A percentile compares a stretch with the other conserved stretches of the same genome.
Evolutionary conservation across 2,888 invertebrate genomes (phyloP).

Genomic region (Coleophora deauratella): DNA sequence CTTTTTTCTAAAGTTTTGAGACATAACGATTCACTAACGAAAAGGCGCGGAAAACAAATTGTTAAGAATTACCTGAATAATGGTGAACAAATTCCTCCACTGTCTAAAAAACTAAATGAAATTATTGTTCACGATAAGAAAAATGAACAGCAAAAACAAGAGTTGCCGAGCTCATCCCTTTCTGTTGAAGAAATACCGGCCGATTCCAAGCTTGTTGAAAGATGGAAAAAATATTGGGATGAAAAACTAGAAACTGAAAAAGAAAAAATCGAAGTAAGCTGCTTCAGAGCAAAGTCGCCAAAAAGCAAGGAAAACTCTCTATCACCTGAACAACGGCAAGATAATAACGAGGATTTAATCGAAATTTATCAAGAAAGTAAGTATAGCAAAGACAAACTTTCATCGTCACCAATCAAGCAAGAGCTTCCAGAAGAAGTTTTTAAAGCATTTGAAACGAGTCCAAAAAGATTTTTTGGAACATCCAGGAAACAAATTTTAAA

Average conservation of each 20-base stretch:
- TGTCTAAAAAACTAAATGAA: constrained; percentile 9
- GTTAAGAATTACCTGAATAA: constrained; percentile 47
- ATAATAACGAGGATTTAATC: constrained; percentile 11
- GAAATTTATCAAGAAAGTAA: constrained; percentile 9
- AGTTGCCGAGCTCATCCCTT: constrained; percentile 11
- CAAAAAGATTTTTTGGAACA: constrained; percentile 65
- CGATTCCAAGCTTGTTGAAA: constrained; percentile 44
- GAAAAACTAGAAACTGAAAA: constrained; percentile 44
- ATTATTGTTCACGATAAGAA: constrained; percentile 7
- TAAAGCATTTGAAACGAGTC: constrained; percentile 67
- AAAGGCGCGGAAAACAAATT: constrained; percentile 58
- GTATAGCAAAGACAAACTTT: constrained; percentile 9
- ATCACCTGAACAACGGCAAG: constrained; percentile 10
- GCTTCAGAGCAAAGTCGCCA: constrained; percentile 22
- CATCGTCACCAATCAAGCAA: constrained; percentile 36
- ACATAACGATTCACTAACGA: constrained; percentile 57
- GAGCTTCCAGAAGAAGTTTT: constrained; percentile 64
- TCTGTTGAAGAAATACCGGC: constrained; percentile 17
- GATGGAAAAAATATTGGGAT: constrained; percentile 65
- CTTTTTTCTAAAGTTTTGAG: constrained; percentile 44
- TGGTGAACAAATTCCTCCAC: constrained; percentile 28
- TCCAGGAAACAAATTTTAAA: constrained; percentile 61
- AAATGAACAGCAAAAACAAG: constrained; percentile 9
- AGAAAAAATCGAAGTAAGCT: constrained; percentile 21
- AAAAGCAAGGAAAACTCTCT: constrained; percentile 12